These are phyloP conservation scores for Sceloporus tristichus DNA, from an alignment of 2,113 vertebrate species.

Conservation along the genomic window DNA sequence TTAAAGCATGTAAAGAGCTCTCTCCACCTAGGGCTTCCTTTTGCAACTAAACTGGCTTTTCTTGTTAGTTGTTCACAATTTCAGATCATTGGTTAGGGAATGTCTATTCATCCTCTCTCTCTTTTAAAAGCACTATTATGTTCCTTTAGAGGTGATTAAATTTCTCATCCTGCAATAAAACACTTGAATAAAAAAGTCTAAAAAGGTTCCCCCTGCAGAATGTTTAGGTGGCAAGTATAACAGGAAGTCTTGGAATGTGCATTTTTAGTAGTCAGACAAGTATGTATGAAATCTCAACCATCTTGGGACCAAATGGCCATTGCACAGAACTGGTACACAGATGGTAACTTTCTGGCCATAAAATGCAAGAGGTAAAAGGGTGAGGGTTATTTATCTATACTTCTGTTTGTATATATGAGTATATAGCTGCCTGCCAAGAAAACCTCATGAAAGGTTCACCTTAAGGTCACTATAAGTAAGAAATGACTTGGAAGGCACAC, in stretches of 20 bases:
- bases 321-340: background rate
- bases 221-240: background rate
- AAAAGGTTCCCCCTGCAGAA: background rate
- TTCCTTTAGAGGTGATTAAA: background rate
- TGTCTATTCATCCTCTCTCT: background rate
- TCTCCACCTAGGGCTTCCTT: background rate
- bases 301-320: background rate
- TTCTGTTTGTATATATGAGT: background rate
- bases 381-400: background rate
- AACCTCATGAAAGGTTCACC: no score
- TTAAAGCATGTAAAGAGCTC: background rate
- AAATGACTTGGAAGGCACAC: no score
- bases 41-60: slow-evolving; percentile 52
- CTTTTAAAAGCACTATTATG: background rate
- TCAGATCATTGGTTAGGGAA: background rate
- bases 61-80: slow-evolving; percentile 12
- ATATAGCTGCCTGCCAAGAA: no score
- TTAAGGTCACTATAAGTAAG: no score
- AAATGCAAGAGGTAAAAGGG: background rate
- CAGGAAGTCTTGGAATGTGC: no score
- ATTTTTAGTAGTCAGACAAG: no score
- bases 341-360: background rate
- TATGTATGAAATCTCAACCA: background rate
- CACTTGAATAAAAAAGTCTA: background rate
- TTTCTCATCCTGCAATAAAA: slow-evolving; percentile 1